Evolutionary conservation across 2,888 invertebrate genomes (phyloP).

Genomic region (Platycnemis pennipes): DNA sequence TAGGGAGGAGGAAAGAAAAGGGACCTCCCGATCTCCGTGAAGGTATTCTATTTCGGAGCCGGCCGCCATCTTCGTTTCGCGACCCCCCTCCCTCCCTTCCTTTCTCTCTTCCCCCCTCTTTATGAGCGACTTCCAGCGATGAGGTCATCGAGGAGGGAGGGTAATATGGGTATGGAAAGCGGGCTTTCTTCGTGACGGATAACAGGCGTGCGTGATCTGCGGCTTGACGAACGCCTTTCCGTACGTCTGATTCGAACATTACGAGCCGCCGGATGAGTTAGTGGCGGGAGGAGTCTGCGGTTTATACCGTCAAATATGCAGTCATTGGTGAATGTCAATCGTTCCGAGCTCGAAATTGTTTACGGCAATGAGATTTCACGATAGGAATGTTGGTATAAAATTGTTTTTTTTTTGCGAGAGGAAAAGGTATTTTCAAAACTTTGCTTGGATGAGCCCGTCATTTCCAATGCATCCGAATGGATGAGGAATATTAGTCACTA

Average conservation of each 20-base stretch:
- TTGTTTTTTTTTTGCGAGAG: too few relatives aligned
- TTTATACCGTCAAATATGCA: too few relatives aligned
- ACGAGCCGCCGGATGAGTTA: background rate
- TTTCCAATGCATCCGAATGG: too few relatives aligned
- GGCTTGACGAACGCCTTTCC: background rate
- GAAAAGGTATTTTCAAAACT: too few relatives aligned
- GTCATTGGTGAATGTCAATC: too few relatives aligned
- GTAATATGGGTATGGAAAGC: background rate
- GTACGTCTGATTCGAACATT: background rate
- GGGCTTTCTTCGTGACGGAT: background rate
- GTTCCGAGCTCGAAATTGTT: too few relatives aligned
- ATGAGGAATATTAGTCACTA: too few relatives aligned
- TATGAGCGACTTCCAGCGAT: constrained; percentile 6
- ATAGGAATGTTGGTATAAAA: too few relatives aligned
- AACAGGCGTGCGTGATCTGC: background rate
- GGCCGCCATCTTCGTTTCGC: constrained; percentile 27
- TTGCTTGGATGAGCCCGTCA: too few relatives aligned
- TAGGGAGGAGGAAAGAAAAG: background rate
- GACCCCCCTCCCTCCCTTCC: too few relatives aligned
- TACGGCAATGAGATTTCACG: too few relatives aligned
- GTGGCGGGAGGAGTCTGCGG: background rate
- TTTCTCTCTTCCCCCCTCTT: background rate
- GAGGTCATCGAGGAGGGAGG: constrained; percentile 17
- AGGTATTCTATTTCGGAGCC: constrained; percentile 60
- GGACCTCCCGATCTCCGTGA: background rate